Evolutionary conservation across 2,888 invertebrate genomes (phyloP).

Genomic region (Spisula subtruncata): DNA sequence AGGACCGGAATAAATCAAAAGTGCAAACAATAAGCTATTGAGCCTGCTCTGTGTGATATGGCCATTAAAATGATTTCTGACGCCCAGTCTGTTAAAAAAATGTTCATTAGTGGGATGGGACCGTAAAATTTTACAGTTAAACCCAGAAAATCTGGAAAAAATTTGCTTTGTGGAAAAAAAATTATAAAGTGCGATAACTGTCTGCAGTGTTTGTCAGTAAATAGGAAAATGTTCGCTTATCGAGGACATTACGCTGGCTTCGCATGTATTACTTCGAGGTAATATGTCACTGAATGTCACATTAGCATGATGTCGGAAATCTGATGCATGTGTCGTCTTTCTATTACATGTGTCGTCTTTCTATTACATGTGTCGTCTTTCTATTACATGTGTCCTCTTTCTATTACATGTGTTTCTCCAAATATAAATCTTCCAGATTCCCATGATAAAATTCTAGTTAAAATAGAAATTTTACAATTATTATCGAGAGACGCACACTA

Average conservation of each 20-base stretch:
- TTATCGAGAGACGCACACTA: background rate
- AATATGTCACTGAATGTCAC: slow-evolving; percentile 18
- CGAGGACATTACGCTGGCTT: background rate
- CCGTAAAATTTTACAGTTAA: background rate
- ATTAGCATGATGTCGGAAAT: slow-evolving; percentile 7
- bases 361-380: background rate
- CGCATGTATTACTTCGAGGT: background rate
- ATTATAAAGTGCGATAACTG: background rate
- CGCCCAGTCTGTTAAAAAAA: slow-evolving; percentile 5
- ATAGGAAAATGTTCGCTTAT: background rate
- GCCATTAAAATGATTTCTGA: slow-evolving; percentile 19
- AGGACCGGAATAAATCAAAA: slow-evolving; percentile 8
- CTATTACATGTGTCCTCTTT: background rate
- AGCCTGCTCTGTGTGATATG: background rate
- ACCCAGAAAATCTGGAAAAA: background rate
- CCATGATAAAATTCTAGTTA: slow-evolving; percentile 11
- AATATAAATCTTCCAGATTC: background rate
- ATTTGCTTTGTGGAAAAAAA: slow-evolving; percentile 10
- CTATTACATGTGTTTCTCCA: slow-evolving; percentile 2
- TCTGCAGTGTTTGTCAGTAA: background rate
- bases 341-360: slow-evolving; percentile 19
- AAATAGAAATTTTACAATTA: slow-evolving; percentile 19
- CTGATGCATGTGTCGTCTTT: slow-evolving; percentile 2
- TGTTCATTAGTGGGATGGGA: background rate
- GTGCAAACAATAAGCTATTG: slow-evolving; percentile 21